These are phyloP conservation scores for Hedychridium roseum DNA, from an alignment of 2,888 invertebrate genomes.

Conservation along the genomic window DNA sequence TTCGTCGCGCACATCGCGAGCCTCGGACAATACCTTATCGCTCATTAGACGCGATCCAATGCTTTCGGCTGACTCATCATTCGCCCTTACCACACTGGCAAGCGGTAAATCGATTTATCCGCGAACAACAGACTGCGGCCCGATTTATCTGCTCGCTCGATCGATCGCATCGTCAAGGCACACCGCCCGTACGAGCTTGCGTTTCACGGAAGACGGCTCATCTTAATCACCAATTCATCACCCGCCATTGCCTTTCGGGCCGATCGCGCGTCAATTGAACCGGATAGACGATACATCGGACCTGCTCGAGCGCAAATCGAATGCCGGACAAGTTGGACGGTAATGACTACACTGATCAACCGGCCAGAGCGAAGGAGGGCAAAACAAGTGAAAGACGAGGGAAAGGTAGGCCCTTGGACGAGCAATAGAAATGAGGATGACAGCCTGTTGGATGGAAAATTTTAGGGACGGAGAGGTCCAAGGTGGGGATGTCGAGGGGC, in stretches of 20 bases:
- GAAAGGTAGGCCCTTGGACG: not conserved
- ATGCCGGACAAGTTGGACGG: too few species aligned
- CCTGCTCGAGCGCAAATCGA: conserved; percentile 17
- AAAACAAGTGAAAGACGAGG: not conserved
- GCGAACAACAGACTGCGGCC: too few species aligned
- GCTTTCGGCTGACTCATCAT: too few species aligned
- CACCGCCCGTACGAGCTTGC: conserved; percentile 21
- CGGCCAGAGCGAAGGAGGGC: not conserved
- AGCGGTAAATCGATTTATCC: too few species aligned
- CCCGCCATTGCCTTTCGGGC: conserved; percentile 43
- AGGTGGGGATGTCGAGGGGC: too few species aligned
- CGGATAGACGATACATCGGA: conserved; percentile 44
- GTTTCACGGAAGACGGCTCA: conserved; percentile 30
- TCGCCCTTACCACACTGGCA: too few species aligned
- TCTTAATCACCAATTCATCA: conserved; percentile 52
- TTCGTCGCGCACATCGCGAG: too few species aligned
- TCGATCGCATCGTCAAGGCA: conserved; percentile 5
- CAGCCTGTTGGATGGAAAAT: not conserved
- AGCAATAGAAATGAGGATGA: not conserved
- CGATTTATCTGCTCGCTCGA: conserved; percentile 13
- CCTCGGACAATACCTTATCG: too few species aligned
- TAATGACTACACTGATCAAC: conserved; percentile 6
- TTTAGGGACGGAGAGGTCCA: too few species aligned
- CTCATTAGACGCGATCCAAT: too few species aligned
- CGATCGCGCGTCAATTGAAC: conserved; percentile 39